phyloP scores from a whole-genome alignment of 2,797 vertebrate genomes.

The Chelonia mydas region DNA sequence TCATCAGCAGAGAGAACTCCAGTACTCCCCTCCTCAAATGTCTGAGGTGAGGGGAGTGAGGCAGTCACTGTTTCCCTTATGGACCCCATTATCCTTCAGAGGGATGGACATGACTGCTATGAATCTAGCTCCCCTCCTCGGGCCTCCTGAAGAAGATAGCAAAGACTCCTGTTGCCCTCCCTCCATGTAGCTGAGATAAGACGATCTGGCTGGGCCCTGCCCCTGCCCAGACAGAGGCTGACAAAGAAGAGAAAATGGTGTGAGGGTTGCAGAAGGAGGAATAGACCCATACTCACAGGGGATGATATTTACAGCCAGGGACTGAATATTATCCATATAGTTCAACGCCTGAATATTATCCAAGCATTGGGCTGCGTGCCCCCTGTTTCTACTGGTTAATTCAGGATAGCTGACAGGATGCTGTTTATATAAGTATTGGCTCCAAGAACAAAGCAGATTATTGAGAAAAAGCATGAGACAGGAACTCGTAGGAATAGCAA shows the following conservation, averaged over 20 bases:
- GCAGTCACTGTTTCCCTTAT: not conserved
- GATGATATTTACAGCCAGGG: not conserved
- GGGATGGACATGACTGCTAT: not conserved
- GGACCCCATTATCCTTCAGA: not conserved
- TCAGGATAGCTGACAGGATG: not conserved
- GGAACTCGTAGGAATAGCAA: not conserved
- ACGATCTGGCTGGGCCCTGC: not conserved
- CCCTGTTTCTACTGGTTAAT: not conserved
- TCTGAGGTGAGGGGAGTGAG: not conserved
- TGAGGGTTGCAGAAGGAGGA: not conserved
- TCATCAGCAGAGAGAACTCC: not conserved
- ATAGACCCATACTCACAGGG: not conserved
- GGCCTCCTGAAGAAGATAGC: not conserved
- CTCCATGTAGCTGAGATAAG: not conserved
- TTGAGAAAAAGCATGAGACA: slow-evolving; percentile 5
- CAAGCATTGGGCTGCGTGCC: not conserved
- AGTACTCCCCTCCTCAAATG: not conserved
- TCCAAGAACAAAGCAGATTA: not conserved
- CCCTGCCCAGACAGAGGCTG: not conserved
- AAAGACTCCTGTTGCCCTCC: not conserved
- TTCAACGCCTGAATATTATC: not conserved
- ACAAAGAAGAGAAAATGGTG: not conserved
- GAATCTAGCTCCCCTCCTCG: not conserved
- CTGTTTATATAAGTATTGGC: not conserved
- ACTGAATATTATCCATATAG: not conserved